Evolutionary conservation across 1,140 invertebrate genomes (phyloP), one percentile per base, ranked within the genome.

Genomic region (Drosophila sucinea): DNA sequence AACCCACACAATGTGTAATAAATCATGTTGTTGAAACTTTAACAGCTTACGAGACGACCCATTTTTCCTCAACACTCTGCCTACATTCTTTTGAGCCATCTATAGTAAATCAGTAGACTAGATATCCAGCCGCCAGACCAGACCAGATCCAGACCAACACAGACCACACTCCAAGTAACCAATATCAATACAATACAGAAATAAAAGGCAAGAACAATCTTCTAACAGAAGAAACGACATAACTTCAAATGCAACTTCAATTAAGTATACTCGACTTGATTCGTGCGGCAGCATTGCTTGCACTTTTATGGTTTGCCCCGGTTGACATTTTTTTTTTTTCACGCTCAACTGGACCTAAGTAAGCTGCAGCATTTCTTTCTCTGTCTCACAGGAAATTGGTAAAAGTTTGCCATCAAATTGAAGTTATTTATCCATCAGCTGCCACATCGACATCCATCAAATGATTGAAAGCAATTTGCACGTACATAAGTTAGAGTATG

Each of bases 221-320:
- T 38, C 25, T 54, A 65, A 27, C 25, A 57, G 7, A 47, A 60
- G 29, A 40, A 47, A 73, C 17, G 83, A 81, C 79, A 86, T 82
- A 82, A 77, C 79, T 82, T 56, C 47, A 51, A 66, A 63, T 67
- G 79, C 81, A 79, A 79, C 79, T 51, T 51, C 44, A 51, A 51
- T 51, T 51, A 51, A 51, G 23, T 83, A 79, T 77, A 77, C 57
- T 66, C 17, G n/a, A 33, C 57, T 66, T 33, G 7, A 51, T 51
- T 27, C 25, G 44, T 51, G 44, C 27, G 44, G 44, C 54, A 55
- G 33, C 63, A 62, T 78, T 71, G 75, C 72, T 73, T 69, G 65
- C 77, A 80, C 77, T 83, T 87, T 70, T 83, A 89, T 84, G 85
- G 79, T 58, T 73, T 60, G n/a, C 32, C 40, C 44, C 60, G 23